Evolutionary conservation across 1,140 invertebrate species (phyloP).

Genomic region (Cotesia vestalis): DNA sequence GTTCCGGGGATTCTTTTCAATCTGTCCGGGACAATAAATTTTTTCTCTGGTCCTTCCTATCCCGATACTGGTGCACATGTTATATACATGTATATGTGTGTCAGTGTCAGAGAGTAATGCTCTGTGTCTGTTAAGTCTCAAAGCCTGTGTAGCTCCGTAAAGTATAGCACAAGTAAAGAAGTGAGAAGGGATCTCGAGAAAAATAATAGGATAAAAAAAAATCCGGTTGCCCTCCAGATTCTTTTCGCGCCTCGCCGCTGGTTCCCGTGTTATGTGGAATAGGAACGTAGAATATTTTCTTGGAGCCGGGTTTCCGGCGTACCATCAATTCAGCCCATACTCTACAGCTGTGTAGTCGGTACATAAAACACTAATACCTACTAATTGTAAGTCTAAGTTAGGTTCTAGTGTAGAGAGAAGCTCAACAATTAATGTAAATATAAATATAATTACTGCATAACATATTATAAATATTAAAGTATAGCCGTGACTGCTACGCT

Average conservation of each 20-base stretch:
- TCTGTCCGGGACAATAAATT: slow-evolving; percentile 32
- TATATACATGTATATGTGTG: background rate
- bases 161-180: background rate
- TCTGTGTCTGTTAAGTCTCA: no score
- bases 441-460: no score
- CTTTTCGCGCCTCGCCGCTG: slow-evolving; percentile 3
- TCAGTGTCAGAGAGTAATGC: background rate
- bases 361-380: no score
- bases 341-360: background rate
- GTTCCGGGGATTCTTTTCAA: slow-evolving; percentile 32
- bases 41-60: slow-evolving; percentile 25
- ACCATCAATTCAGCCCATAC: background rate
- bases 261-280: no score
- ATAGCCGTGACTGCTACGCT: background rate
- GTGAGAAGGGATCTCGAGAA: background rate
- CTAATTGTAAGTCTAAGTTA: no score
- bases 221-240: slow-evolving; percentile 8
- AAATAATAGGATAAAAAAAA: slow-evolving; percentile 7
- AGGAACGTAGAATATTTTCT: background rate
- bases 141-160: no score
- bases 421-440: no score
- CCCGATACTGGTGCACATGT: slow-evolving; percentile 19
- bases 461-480: background rate
- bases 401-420: no score
- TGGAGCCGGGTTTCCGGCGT: background rate